phyloP scores from a whole-genome alignment of 2,888 invertebrate species.

The Hirtodrosophila cameraria region DNA sequence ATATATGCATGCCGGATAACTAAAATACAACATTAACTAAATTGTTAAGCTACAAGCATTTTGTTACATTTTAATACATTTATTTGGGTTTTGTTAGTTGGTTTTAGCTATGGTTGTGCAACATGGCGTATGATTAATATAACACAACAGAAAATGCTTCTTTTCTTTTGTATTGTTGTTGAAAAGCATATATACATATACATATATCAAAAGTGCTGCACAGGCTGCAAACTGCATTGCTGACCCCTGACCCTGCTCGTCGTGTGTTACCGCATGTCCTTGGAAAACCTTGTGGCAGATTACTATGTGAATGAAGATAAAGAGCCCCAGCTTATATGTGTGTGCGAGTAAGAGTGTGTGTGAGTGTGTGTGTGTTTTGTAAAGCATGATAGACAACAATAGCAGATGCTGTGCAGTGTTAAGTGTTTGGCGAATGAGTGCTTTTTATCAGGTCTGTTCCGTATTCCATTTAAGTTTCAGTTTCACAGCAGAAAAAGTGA shows the following conservation, averaged over 20 bases:
- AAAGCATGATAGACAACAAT: conserved; percentile 4
- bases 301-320: conserved; percentile 51
- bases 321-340: neutral
- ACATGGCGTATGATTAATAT: conserved; percentile 69
- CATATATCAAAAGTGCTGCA: conserved; percentile 1
- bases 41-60: neutral
- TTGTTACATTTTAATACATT: too few species aligned
- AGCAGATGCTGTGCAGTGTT: conserved; percentile 1
- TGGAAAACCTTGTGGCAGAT: conserved; percentile 61
- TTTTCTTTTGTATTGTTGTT: too few species aligned
- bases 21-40: too few species aligned
- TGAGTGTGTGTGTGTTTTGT: conserved; percentile 7
- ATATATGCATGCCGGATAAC: too few species aligned
- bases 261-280: conserved; percentile 20
- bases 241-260: conserved; percentile 6
- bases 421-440: conserved; percentile 3
- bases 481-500: too few species aligned
- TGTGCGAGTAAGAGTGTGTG: conserved; percentile 3
- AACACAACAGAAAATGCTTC: conserved; percentile 19
- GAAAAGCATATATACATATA: too few species aligned
- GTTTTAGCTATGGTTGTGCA: conserved; percentile 4
- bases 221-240: conserved; percentile 17
- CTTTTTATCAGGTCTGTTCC: too few species aligned
- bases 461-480: too few species aligned
- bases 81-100: conserved; percentile 7